Conservation (phyloP, 2,888 invertebrate genomes). For the Timandra comae region DNA sequence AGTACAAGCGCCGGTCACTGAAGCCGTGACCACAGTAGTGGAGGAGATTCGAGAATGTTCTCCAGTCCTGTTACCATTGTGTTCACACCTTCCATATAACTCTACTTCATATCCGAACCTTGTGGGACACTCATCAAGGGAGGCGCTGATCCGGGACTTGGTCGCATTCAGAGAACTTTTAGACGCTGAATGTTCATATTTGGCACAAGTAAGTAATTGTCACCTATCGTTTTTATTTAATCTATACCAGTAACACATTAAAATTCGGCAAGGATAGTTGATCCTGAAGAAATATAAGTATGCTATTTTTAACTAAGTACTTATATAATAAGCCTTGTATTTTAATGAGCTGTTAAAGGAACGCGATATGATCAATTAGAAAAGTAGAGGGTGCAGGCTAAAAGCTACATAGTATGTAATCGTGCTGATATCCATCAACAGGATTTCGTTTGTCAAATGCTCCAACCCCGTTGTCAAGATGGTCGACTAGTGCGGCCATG, state of each 20-base stretch:
- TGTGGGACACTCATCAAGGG: constrained; percentile 79
- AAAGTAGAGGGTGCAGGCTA: no score
- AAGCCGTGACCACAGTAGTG: constrained; percentile 56
- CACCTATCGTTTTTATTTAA: no score
- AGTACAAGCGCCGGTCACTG: constrained; percentile 56
- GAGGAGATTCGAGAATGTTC: constrained; percentile 82
- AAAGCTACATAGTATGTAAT: no score
- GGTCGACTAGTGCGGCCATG: constrained; percentile 83
- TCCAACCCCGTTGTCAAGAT: constrained; percentile 86
- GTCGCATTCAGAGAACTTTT: constrained; percentile 91
- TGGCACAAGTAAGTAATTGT: constrained; percentile 80
- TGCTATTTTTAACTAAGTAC: no score
- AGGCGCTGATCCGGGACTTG: constrained; percentile 82
- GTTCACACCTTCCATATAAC: constrained; percentile 85
- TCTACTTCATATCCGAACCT: constrained; percentile 90
- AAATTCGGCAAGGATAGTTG: no score
- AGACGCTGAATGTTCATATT: constrained; percentile 91
- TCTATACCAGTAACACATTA: no score
- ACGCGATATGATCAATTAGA: no score
- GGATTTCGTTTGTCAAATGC: constrained; percentile 90
- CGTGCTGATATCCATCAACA: no score
- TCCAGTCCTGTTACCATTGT: constrained; percentile 80
- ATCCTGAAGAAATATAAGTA: no score
- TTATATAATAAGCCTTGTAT: no score
- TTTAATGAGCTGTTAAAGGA: no score